Evolutionary conservation across 30 jellyfish, hydroid and myxozoan genomes (phyloP), one percentile per base, ranked within the genome.

Genomic region (Cassiopea xamachana): DNA sequence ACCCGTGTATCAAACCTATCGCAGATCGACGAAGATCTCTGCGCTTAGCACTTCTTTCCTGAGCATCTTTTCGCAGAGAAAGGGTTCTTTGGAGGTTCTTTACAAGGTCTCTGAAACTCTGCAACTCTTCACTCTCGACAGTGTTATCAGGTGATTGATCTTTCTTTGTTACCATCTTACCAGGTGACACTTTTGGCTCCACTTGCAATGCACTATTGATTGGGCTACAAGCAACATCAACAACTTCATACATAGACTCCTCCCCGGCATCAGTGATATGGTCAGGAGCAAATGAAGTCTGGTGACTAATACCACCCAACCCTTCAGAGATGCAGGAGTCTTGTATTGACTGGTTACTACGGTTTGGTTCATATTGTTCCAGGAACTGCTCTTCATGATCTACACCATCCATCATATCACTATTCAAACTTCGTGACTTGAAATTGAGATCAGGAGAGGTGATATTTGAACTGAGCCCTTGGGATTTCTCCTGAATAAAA

Each of bases 1-100:
- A 73, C 10, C 90, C 90, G 82, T 82, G 68, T 17, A 82, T 82
- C 64, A 82, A 58, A 9, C 82, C 90, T 13, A 70, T 68, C 70
- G 90, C 90, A 1, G 90, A 82, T 50, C 90, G 81, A 61, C 90
- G 90, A 46, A 82, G 73, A 45, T 47, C 60, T 82, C 44, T 68
- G 50, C 74, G 82, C 8, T 73, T 39, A 7, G 17, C 51, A 43
- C 80, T 19, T 19, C 15, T 55, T 1, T 27, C 15, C 15, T 64
- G 74, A 7, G 27, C 27, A 64, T 64, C 74, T 64, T 64, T 27
- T 27, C 74, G 74, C 74, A 64, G 74, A 64, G 2, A 5, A 2
- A 64, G 43, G 15, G 39, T 0, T 9, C 6, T 64, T 17, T 14
- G 74, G 2, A 64, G 74, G 15, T 4, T 4, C 15, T 64, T 64